Base-by-base conservation (phyloP, 2,888 invertebrate species). In the Nemurella pictetii region DNA sequence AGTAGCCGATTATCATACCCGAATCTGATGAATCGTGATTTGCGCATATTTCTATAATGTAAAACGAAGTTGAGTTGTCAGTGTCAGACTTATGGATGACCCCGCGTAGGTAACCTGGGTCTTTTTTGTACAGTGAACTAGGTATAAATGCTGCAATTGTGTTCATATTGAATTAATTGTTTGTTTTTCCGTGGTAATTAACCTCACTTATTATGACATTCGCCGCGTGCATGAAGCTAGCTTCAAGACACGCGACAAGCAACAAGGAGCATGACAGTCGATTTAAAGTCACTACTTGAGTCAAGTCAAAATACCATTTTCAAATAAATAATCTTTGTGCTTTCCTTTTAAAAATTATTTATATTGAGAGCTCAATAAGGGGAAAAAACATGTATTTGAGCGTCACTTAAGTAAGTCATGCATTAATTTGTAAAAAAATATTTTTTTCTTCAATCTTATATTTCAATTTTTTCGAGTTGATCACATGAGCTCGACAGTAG, bases 81-180 rank as follows among this genome's bases (percentile, higher is more conserved):
- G 87, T 87, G 0, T 84, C 84, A 0, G 84, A 35, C 80, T 89
- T 88, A 15, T 89, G 86, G 0, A 88, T 80, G 0, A 88, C 88
- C 1, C 90, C 90, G 83, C 87, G 89, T 84, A 90, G 87, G 78
- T 88, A 89, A 0, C 90, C 90, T 28, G 89, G 86, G 7, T 87
- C 86, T 74, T 89, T 87, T 26, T 84, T 83, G 26, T 84, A 80
- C 30, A 90, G 88, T n/a, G 83, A 84, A 55, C 87, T 85, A 5
- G 90, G 90, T 83, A 90, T 85, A 85, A 90, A 90, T 75, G 90
- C 86, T 28, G 90, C 84, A 5, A 89, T 35, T 9, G 89, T 89
- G 83, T 88, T 89, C 88, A 89, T 89, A 4, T 26, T 75, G 2
- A 26, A 7, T 12, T 75, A 75, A 55, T 55, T 55, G 3, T 5